Conservation (phyloP, 2,113 vertebrate species). For the Rynchops niger region DNA sequence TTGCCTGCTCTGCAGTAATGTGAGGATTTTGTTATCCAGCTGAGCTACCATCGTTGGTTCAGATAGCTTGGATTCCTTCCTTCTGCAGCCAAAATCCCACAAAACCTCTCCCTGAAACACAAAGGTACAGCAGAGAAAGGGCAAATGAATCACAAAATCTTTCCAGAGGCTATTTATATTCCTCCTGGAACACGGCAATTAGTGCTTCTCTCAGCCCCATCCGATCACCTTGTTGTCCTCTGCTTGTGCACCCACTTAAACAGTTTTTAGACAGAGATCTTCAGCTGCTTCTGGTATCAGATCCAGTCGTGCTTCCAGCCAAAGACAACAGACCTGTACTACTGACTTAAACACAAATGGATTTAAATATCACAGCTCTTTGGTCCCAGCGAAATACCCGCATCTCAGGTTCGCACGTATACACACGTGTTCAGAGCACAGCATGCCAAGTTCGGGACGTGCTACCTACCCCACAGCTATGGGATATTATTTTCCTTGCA, state of each 20-base stretch:
- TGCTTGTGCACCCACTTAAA: constrained; percentile 16
- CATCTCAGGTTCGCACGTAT: accelerated
- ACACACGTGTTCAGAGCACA: background rate
- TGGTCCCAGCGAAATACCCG: background rate
- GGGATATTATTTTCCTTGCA: background rate
- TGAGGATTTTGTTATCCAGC: constrained; percentile 53
- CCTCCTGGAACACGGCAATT: background rate
- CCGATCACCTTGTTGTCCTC: constrained; percentile 47
- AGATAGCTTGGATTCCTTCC: constrained; percentile 46
- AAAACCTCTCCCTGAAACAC: constrained; percentile 18
- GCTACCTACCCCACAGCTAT: background rate
- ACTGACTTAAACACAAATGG: background rate
- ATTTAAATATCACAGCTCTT: background rate
- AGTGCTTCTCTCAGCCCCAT: background rate
- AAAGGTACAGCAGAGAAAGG: constrained; percentile 31
- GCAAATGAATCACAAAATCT: constrained; percentile 52
- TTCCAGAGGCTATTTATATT: constrained; percentile 40
- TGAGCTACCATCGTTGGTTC: constrained; percentile 39
- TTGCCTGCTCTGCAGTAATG: constrained; percentile 58
- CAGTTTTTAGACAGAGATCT: constrained; percentile 20
- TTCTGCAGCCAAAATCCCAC: constrained; percentile 31
- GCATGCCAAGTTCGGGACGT: background rate
- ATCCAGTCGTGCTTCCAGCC: background rate
- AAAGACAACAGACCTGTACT: background rate
- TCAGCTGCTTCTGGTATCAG: background rate